Base-by-base conservation (phyloP, 2,113 vertebrate genomes). In the Apaloderma vittatum region DNA sequence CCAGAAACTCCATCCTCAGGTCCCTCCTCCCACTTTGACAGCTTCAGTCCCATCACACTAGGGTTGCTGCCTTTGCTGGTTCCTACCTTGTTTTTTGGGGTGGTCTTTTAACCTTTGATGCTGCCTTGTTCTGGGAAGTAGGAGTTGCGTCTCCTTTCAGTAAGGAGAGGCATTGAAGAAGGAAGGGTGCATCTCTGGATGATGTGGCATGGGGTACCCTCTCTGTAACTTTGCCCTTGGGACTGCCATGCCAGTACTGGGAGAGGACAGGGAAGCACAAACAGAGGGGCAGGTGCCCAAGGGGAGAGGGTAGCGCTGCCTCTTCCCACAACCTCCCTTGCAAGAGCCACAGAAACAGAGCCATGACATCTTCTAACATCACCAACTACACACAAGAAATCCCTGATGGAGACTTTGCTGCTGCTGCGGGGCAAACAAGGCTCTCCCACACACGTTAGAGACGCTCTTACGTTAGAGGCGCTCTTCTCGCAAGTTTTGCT, bases 191-290 rank as follows among this genome's bases (percentile, higher is more conserved):
- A 13, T 15, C 15, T 68, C 57, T 32, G 26, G 19, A 4, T 32
- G 19, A 3, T 5, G 7, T 45, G 43, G 52, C 58, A 84, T 0
- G 0, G 36, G 23, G 22, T 34, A 30, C 22, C 24, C 26, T 13
- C 43, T 48, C 11, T 54, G 40, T 40, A 27, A 27, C 26, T 9
- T 34, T 29, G 26, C 49, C 71, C 20, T 74, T 45, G 85, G 68
- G 59, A 45, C 23, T 84, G 57, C 71, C 19, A 32, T 26, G 27
- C 27, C 61, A 32, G 29, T 2, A 19, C 43, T 72, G 65, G 61
- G 55, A 88, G n/a, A 62, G 66, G 43, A 58, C 70, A 62, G 32
- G 9, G 37, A 43, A 29, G 32, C 58, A 88, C 29, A 57, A 55
- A 49, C 34, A 76, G 63, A 86, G 23, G 26, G 13, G 36, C 21